A percentile compares a stretch with the other conserved stretches of the same genome.
Conservation (phyloP, 1,140 invertebrate genomes). For the Pygmarrhopalites habei region DNA sequence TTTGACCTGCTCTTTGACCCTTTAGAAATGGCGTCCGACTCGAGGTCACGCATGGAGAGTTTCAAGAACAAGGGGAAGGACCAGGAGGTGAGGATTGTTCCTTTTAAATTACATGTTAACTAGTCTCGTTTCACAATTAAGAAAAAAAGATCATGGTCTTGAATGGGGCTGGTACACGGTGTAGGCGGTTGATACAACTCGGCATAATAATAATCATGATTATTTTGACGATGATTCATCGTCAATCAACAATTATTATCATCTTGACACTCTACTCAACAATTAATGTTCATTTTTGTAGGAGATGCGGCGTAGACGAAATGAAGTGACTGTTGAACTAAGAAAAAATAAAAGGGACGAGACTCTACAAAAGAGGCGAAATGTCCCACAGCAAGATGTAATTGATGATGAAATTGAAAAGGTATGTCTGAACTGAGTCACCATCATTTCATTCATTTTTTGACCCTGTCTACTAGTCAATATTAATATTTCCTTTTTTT, state of each 20-base stretch:
- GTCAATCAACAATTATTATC: neutral
- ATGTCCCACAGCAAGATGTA: conserved; percentile 75
- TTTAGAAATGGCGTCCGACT: conserved; percentile 68
- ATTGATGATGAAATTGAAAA: conserved; percentile 52
- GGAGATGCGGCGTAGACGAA: conserved; percentile 92
- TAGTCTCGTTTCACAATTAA: too few relatives aligned
- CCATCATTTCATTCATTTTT: conserved; percentile 10
- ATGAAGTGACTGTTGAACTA: conserved; percentile 90
- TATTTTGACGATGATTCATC: neutral
- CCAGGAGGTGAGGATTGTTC: conserved; percentile 84
- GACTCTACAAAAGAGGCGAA: conserved; percentile 87
- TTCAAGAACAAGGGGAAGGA: conserved; percentile 97
- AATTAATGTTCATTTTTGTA: conserved; percentile 46
- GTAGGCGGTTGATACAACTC: neutral
- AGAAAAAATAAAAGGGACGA: conserved; percentile 96
- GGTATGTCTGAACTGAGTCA: conserved; percentile 39
- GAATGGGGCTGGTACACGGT: neutral
- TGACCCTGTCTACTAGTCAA: conserved; percentile 7
- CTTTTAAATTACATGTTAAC: too few relatives aligned
- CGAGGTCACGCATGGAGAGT: conserved; percentile 69
- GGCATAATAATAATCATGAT: too few relatives aligned
- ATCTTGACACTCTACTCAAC: too few relatives aligned
- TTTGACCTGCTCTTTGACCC: too few relatives aligned
- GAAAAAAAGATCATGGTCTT: too few relatives aligned
- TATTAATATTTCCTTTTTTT: too few relatives aligned